Percentiles rank a stretch among this genome's conserved stretches.
Evolutionary conservation across 2,888 invertebrate species (phyloP).

Genomic region (Pandemis heparana): DNA sequence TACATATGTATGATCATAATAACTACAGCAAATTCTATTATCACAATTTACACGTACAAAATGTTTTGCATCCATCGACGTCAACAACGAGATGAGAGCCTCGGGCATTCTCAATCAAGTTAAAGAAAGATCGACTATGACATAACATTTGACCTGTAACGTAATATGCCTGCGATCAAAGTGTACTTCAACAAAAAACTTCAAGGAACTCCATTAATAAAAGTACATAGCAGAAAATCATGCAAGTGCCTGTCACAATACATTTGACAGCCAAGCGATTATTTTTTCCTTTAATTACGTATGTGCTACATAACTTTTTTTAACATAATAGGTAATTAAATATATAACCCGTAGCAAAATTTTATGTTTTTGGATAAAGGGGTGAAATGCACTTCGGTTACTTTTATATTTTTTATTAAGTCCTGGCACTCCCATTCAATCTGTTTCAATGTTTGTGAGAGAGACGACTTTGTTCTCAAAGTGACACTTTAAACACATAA

Average conservation of each 20-base stretch:
- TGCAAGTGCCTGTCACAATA: neutral
- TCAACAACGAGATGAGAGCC: conserved; percentile 21
- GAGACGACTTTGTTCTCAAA: too few relatives aligned
- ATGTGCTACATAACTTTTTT: too few relatives aligned
- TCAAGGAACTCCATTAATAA: neutral
- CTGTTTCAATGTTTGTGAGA: too few relatives aligned
- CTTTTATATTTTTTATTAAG: too few relatives aligned
- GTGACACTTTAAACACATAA: too few relatives aligned
- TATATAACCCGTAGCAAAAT: too few relatives aligned
- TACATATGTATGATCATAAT: neutral
- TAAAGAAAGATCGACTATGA: conserved; percentile 30
- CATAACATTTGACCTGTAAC: conserved; percentile 34
- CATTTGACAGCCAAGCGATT: too few relatives aligned
- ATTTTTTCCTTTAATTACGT: too few relatives aligned
- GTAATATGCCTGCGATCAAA: conserved; percentile 21
- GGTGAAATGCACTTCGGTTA: too few relatives aligned
- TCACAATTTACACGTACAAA: neutral
- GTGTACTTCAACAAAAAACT: conserved; percentile 3
- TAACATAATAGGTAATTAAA: too few relatives aligned
- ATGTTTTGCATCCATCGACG: conserved; percentile 14
- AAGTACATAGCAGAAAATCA: neutral
- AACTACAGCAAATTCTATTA: neutral
- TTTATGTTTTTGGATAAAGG: too few relatives aligned
- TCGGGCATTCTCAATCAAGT: conserved; percentile 33
- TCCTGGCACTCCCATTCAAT: too few relatives aligned